Conservation (phyloP, 1,140 invertebrate species). For the Chionoecetes opilio region DNA sequence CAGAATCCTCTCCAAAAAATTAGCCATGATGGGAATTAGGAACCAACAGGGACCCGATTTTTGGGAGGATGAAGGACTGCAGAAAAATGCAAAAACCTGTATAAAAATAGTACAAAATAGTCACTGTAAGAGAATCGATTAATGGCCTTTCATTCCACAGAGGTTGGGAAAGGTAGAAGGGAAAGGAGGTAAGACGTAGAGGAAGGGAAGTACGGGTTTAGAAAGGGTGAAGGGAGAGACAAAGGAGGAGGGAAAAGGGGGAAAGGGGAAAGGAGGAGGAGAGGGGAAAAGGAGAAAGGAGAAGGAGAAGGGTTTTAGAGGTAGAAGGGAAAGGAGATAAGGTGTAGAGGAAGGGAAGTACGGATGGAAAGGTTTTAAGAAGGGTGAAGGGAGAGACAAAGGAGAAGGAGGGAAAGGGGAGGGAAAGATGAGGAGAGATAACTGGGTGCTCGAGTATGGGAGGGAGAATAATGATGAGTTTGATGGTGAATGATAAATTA, state of each 20-base stretch:
- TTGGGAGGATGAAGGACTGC: too few relatives aligned
- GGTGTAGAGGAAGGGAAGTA: too few relatives aligned
- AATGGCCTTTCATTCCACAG: neutral
- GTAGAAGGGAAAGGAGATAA: too few relatives aligned
- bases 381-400: neutral
- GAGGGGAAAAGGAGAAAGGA: neutral
- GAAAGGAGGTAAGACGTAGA: neutral
- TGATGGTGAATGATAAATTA: constrained; percentile 1
- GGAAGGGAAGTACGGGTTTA: neutral
- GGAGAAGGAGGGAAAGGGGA: neutral
- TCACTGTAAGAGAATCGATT: neutral
- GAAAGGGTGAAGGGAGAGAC: neutral
- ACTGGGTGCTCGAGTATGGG: neutral
- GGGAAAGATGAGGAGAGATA: neutral
- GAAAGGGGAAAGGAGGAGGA: neutral
- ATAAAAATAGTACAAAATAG: neutral
- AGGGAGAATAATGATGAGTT: neutral
- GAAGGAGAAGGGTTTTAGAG: neutral
- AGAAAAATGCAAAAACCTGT: neutral
- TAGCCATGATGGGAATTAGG: too few relatives aligned
- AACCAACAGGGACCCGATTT: too few relatives aligned
- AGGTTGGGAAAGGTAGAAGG: neutral
- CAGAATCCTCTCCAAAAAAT: too few relatives aligned
- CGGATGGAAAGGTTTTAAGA: neutral
- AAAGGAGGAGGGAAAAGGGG: neutral